Percentiles rank a stretch among this genome's conserved stretches.
Conservation (phyloP, 2,888 invertebrate genomes). For the Eupithecia insigniata region DNA sequence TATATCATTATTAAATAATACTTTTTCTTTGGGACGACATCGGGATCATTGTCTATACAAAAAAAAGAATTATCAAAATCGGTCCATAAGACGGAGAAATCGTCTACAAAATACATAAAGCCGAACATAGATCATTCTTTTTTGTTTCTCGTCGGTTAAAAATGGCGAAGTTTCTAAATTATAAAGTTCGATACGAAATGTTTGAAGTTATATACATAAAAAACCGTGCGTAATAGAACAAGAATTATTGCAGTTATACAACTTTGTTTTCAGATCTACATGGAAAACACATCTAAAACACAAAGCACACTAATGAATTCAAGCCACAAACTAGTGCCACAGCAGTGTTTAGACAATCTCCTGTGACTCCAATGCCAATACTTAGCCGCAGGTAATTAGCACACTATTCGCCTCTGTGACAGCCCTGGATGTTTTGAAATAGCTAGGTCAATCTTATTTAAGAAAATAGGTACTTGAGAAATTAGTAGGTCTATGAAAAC, state of each 20-base stretch:
- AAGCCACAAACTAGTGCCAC: background rate
- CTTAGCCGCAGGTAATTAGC: slow-evolving; percentile 32
- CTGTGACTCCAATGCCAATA: slow-evolving; percentile 17
- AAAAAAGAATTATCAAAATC: too few relatives aligned
- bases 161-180: too few relatives aligned
- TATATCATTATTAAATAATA: too few relatives aligned
- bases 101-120: too few relatives aligned
- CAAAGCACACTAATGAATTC: background rate
- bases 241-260: background rate
- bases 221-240: background rate
- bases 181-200: too few relatives aligned
- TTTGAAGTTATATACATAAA: too few relatives aligned
- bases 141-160: too few relatives aligned
- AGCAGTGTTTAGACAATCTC: background rate
- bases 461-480: background rate
- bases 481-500: too few relatives aligned
- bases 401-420: slow-evolving; percentile 16
- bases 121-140: too few relatives aligned
- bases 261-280: background rate
- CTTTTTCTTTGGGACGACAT: too few relatives aligned
- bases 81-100: too few relatives aligned
- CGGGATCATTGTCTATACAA: too few relatives aligned
- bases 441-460: slow-evolving; percentile 11
- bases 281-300: background rate
- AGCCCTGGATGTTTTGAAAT: background rate